phyloP scores from a whole-genome alignment of 30 jellyfish, hydroid and myxozoan species.

The Aurelia aurita complex sp. Pacific region DNA sequence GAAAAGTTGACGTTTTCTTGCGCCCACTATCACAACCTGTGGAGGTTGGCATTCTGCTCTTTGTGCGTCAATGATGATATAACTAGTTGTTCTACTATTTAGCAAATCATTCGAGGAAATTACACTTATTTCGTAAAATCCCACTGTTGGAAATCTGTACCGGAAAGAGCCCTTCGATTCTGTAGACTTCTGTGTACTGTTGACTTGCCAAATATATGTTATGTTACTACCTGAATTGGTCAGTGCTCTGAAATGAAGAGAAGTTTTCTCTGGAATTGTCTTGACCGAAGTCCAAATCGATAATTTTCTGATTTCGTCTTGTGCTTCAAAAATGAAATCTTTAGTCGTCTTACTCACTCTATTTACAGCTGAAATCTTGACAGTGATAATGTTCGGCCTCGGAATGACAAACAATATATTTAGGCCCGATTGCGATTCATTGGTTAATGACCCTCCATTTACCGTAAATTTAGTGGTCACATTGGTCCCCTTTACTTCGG shows the following conservation, averaged over 20 bases:
- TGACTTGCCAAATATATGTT: slow-evolving; percentile 32
- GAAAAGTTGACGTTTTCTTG: slow-evolving; percentile 42
- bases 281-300: slow-evolving; percentile 45
- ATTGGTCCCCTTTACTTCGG: slow-evolving; percentile 28
- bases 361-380: slow-evolving; percentile 29
- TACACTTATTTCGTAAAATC: slow-evolving; percentile 21
- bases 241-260: slow-evolving; percentile 29
- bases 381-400: background rate
- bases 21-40: slow-evolving; percentile 29
- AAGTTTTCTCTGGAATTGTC: slow-evolving; percentile 30
- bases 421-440: background rate
- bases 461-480: background rate
- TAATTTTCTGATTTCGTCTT: slow-evolving; percentile 24
- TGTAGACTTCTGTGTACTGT: background rate
- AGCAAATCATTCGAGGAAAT: slow-evolving; percentile 22
- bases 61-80: slow-evolving; percentile 15
- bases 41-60: slow-evolving; percentile 65
- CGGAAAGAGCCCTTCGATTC: background rate
- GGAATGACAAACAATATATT: background rate
- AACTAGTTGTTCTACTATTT: background rate
- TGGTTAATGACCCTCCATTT: background rate
- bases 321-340: slow-evolving; percentile 9
- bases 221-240: slow-evolving; percentile 29
- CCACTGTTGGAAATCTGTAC: slow-evolving; percentile 13
- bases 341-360: slow-evolving; percentile 17